Evolutionary conservation across 2,888 invertebrate genomes (phyloP), one percentile per base, ranked within the genome.

Genomic region (Metellina segmentata): DNA sequence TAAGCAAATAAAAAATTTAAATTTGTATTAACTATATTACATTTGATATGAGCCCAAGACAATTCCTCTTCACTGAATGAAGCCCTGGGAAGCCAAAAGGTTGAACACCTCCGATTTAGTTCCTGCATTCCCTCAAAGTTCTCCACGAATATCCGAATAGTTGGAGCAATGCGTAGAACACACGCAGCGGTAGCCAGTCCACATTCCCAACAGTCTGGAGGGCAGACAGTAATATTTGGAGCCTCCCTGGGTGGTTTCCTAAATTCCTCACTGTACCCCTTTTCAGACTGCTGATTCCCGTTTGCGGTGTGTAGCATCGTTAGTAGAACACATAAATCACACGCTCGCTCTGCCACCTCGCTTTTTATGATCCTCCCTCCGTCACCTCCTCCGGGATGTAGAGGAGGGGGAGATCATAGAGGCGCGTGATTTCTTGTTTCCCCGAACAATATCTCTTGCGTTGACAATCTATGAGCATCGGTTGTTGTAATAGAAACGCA

Each of bases 291-390:
- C 61, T 69, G 81, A 81, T 70, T 79, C 81, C 61, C 48, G 74
- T 52, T 70, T 87, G 81, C 77, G 74, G 82, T 69, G 87, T 52
- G 79, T 34, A 82, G 53, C 75, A 75, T 81, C 77, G 89, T 89
- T 77, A 89, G 82, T 89, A 82, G 52, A 52, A 52, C 78, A 79
- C 82, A 89, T 89, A 89, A 89, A 89, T 89, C 89, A 89, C 74
- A 8, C 8, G 34, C 70, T 78, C 78, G 69, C 89, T 52, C 7
- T 52, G 77, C 77, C 77, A 51, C 51, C 71, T 72, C 51, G 72
- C 82, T 82, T 82, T 82, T 82, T 82, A 51, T 72, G 52, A n/a
- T 81, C 75, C 77, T 34, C 75, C 48, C 69, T 53, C 70, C 82
- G 11, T 19, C 20, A 34, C 34, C 34, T 34, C 34, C 34, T 34